Percentiles rank a stretch among this genome's conserved stretches.
Conservation (phyloP, 2,113 vertebrate genomes). For the Turnix velox region DNA sequence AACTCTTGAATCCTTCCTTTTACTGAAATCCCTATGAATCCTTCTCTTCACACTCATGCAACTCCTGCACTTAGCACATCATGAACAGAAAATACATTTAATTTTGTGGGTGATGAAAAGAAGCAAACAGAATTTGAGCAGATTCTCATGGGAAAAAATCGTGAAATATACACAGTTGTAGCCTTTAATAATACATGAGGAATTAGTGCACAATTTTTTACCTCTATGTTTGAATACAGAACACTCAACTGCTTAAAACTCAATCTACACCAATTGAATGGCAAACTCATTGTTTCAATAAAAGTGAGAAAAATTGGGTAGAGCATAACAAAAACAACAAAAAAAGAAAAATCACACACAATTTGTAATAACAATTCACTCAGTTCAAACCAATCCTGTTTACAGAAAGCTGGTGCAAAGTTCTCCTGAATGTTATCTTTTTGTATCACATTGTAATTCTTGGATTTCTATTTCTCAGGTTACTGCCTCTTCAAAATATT, state of each 20-base stretch:
- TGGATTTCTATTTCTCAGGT: neutral
- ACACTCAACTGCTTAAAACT: neutral
- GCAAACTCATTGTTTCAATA: neutral
- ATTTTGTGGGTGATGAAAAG: neutral
- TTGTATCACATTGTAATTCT: neutral
- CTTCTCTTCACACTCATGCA: neutral
- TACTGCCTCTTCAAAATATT: neutral
- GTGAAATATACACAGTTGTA: neutral
- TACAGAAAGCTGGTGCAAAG: neutral
- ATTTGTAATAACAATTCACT: accelerated
- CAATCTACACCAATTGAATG: neutral
- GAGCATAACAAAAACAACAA: accelerated
- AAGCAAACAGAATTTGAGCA: neutral
- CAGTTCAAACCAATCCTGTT: neutral
- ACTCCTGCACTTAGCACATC: neutral
- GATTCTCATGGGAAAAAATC: neutral
- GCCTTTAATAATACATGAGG: neutral
- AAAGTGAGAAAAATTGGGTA: neutral
- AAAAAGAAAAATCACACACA: neutral
- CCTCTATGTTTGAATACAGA: neutral
- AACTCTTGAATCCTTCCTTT: neutral
- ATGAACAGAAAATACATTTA: neutral
- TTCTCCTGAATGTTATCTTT: neutral
- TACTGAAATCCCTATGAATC: neutral
- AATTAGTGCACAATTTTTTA: neutral